A percentile compares a stretch with the other conserved stretches of the same genome.
phyloP scores from a whole-genome alignment of 2,113 vertebrate genomes.

The Scomber japonicus region DNA sequence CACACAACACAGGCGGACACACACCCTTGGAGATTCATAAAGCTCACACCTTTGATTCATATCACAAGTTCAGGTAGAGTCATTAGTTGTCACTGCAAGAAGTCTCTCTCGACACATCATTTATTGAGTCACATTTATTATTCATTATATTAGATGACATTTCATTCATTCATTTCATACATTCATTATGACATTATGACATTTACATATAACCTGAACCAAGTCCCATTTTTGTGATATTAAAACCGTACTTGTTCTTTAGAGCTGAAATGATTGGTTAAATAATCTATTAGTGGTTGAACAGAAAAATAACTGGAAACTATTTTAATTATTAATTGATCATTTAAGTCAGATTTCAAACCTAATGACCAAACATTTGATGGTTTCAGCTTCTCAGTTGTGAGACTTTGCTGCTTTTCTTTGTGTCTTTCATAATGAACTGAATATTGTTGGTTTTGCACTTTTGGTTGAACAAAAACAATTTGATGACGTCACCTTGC shows the following conservation, averaged over 20 bases:
- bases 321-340: neutral
- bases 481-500: neutral
- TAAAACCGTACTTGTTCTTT: too few relatives aligned
- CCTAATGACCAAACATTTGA: neutral
- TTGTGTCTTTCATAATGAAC: neutral
- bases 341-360: neutral
- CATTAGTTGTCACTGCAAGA: neutral
- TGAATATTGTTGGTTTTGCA: neutral
- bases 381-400: neutral
- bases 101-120: neutral
- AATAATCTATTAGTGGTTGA: too few relatives aligned
- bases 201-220: neutral
- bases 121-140: neutral
- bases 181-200: too few relatives aligned
- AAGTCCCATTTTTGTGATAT: neutral
- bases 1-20: slow-evolving; percentile 10
- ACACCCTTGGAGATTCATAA: neutral
- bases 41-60: slow-evolving; percentile 14
- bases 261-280: too few relatives aligned
- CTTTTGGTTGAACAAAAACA: neutral
- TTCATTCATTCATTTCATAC: too few relatives aligned
- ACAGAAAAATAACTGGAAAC: too few relatives aligned
- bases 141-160: too few relatives aligned
- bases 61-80: slow-evolving; percentile 25
- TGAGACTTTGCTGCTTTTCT: neutral